These are phyloP conservation scores for Ceyx cyanopectus DNA, from an alignment of 2,113 vertebrate genomes.

Conservation along the genomic window DNA sequence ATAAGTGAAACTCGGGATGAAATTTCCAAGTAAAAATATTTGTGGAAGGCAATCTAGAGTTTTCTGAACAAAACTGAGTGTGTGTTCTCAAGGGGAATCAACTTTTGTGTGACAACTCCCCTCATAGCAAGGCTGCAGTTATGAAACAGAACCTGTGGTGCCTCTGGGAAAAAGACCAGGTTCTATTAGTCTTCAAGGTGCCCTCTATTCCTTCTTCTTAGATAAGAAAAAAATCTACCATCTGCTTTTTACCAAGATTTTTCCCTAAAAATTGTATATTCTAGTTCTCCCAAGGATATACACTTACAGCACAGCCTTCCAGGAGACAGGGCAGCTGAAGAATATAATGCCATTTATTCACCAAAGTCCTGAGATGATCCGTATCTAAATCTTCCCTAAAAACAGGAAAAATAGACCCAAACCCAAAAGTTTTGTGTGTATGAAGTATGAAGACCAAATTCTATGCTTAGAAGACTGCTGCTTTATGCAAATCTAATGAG, in stretches of 20 bases:
- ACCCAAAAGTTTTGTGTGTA: background rate
- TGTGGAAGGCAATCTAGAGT: background rate
- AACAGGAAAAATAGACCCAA: background rate
- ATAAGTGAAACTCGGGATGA: background rate
- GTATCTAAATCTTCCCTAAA: background rate
- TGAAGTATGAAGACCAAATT: background rate
- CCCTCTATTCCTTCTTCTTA: background rate
- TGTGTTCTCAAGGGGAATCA: background rate
- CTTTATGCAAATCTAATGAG: background rate
- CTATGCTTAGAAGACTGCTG: background rate
- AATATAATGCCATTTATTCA: background rate
- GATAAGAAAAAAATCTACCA: background rate
- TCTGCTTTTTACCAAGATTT: background rate
- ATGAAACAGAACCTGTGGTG: accelerated
- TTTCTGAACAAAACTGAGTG: background rate
- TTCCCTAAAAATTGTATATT: background rate
- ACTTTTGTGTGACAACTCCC: background rate
- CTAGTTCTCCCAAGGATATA: background rate
- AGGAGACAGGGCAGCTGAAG: background rate
- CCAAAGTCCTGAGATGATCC: background rate
- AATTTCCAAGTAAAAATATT: background rate
- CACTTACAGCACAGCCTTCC: background rate
- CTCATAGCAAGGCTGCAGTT: background rate
- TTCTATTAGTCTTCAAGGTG: background rate
- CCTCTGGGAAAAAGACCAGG: background rate